Conservation (phyloP, 2,888 invertebrate species). For the Branchellion lobata region DNA sequence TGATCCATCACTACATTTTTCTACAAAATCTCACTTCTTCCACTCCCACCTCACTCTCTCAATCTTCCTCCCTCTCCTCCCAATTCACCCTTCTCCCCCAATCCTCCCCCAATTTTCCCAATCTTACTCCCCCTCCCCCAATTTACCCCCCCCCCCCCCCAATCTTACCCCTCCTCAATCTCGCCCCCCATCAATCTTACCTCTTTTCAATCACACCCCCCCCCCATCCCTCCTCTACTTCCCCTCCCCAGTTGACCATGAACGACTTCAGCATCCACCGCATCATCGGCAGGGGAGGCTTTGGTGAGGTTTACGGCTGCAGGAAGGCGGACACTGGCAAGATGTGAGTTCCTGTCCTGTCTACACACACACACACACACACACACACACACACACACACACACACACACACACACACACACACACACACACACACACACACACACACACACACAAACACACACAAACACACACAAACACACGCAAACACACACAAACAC, state of each 20-base stretch:
- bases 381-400: background rate
- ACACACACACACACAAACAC: no score
- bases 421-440: no score
- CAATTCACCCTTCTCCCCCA: background rate
- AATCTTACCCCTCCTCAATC: background rate
- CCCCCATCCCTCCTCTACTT: background rate
- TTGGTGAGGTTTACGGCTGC: conserved; percentile 99
- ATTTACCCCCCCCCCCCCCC: background rate
- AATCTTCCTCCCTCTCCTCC: background rate
- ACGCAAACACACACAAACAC: no score
- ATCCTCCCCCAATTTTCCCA: background rate
- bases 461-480: no score
- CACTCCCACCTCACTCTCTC: background rate
- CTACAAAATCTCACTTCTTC: no score
- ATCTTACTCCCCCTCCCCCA: background rate
- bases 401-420: no score
- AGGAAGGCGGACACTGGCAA: conserved; percentile 99
- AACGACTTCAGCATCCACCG: conserved; percentile 99
- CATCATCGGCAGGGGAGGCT: conserved; percentile 97
- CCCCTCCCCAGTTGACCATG: conserved; percentile 81
- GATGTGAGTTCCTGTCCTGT: conserved; percentile 69
- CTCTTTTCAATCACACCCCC: background rate
- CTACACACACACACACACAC: conserved; percentile 17
- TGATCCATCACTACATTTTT: no score
- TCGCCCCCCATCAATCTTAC: background rate